Evolutionary conservation across 92 coral and sea anemone species (phyloP).

Genomic region (Paragorgia papillata): DNA sequence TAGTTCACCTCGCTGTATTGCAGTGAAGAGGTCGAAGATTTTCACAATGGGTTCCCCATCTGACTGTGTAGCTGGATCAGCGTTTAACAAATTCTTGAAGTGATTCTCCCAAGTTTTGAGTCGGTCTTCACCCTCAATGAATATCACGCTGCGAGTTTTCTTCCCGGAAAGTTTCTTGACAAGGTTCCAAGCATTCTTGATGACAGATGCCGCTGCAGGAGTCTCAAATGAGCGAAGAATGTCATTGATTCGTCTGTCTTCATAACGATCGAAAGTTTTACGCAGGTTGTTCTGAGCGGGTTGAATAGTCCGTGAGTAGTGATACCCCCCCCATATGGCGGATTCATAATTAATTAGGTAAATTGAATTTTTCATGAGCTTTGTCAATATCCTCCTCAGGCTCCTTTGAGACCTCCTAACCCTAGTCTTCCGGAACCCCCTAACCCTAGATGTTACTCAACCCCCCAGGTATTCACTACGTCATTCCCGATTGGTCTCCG

Average conservation of each 20-base stretch:
- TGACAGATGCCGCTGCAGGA: not conserved
- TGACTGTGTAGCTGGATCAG: not conserved
- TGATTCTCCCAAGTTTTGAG: not conserved
- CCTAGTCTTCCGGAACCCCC: too few species aligned
- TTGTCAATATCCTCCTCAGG: too few species aligned
- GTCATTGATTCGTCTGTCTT: not conserved
- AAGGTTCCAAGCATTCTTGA: not conserved
- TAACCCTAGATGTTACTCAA: too few species aligned
- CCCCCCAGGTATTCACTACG: too few species aligned
- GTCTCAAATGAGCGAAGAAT: not conserved
- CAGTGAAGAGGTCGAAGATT: not conserved
- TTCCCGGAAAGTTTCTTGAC: not conserved
- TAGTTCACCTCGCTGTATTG: not conserved
- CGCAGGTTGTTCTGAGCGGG: slow-evolving; percentile 4
- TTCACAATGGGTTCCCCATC: not conserved
- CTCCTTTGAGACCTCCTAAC: too few species aligned
- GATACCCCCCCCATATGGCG: too few species aligned
- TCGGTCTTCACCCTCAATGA: not conserved
- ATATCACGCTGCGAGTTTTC: not conserved
- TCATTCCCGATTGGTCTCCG: too few species aligned
- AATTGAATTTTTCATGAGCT: too few species aligned
- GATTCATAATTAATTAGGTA: too few species aligned
- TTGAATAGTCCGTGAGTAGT: slow-evolving; percentile 9
- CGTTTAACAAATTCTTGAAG: slow-evolving; percentile 16
- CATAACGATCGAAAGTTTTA: not conserved